A percentile compares a stretch with the other conserved stretches of the same genome.
phyloP scores from a whole-genome alignment of 1,140 invertebrate species.

The Ladona fulva region DNA sequence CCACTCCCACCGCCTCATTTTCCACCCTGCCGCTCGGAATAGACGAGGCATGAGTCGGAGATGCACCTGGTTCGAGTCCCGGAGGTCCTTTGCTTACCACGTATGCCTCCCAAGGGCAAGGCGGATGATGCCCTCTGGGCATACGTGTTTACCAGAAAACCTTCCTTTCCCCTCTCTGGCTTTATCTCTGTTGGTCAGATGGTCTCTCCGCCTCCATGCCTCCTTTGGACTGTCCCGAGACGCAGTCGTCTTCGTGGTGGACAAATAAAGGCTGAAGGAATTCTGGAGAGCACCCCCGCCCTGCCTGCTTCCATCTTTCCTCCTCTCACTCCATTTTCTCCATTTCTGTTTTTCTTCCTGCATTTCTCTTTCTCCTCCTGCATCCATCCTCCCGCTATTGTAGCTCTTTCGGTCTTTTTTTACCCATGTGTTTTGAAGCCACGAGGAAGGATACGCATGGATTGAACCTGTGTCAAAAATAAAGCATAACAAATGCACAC shows the following conservation, averaged over 20 bases:
- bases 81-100: neutral
- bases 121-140: neutral
- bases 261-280: conserved; percentile 1
- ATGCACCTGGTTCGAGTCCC: neutral
- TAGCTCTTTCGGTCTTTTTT: no score
- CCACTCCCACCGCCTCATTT: neutral
- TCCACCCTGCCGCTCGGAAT: neutral
- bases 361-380: no score
- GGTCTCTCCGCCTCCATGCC: neutral
- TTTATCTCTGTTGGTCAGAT: neutral
- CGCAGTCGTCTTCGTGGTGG: neutral
- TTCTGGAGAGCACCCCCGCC: neutral
- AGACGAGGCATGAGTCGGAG: neutral
- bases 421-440: no score
- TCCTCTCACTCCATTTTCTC: no score
- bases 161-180: neutral
- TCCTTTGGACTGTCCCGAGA: neutral
- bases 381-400: no score
- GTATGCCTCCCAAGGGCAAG: neutral
- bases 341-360: no score
- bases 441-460: no score
- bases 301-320: no score
- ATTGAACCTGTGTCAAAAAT: no score
- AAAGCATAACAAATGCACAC: no score
- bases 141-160: conserved; percentile 1